Evolutionary conservation across 1,140 invertebrate species (phyloP).

Genomic region (Dendroctonus valens): DNA sequence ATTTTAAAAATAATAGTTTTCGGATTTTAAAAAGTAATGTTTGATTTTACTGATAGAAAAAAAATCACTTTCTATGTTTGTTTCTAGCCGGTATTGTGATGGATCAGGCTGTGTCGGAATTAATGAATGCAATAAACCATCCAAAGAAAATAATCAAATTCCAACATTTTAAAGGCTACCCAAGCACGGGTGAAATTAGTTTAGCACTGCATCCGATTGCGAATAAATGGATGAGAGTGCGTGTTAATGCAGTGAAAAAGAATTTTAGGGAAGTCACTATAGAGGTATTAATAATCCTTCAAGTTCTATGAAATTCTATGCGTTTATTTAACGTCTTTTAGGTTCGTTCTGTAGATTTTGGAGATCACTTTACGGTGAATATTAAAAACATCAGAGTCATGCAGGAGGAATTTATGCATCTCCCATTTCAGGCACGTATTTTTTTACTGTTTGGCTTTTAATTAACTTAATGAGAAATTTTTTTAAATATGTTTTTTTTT

Average conservation of each 20-base stretch:
- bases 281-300: not conserved
- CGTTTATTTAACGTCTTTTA: slow-evolving; percentile 9
- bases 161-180: slow-evolving; percentile 35
- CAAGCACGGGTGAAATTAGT: slow-evolving; percentile 39
- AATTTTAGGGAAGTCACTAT: not conserved
- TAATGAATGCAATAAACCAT: slow-evolving; percentile 35
- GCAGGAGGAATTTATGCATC: slow-evolving; percentile 28
- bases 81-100: slow-evolving; percentile 23
- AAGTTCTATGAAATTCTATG: not conserved
- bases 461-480: not conserved
- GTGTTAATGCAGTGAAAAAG: slow-evolving; percentile 13
- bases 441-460: not conserved
- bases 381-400: slow-evolving; percentile 30
- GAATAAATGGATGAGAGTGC: slow-evolving; percentile 30
- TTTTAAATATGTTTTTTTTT: not conserved
- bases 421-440: slow-evolving; percentile 35
- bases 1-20: not conserved
- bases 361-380: slow-evolving; percentile 15
- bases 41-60: slow-evolving; percentile 2
- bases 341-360: slow-evolving; percentile 35
- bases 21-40: not conserved
- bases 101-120: slow-evolving; percentile 26
- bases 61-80: not conserved
- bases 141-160: slow-evolving; percentile 29
- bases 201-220: slow-evolving; percentile 30